Percentiles rank a stretch among this genome's conserved stretches.
These are phyloP conservation scores for Bilobella aurantiaca DNA, from an alignment of 1,140 invertebrate species.

Conservation along the genomic window DNA sequence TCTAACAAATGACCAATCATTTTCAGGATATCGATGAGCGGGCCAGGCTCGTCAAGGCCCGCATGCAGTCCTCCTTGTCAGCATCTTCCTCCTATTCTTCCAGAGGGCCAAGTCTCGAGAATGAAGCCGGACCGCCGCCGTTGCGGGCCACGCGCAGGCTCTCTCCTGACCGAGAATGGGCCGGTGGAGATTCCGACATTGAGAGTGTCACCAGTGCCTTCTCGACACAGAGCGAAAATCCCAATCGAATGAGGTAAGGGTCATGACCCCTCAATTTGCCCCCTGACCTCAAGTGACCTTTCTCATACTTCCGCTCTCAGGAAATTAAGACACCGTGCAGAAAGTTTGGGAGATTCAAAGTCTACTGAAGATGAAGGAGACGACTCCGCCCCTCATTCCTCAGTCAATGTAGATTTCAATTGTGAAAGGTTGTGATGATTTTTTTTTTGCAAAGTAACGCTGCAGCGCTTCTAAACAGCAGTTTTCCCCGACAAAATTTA, in stretches of 20 bases:
- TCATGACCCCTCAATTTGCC: too few species aligned
- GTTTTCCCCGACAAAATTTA: too few species aligned
- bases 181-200: conserved; percentile 63
- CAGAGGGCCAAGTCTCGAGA: conserved; percentile 29
- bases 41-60: conserved; percentile 56
- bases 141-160: conserved; percentile 23
- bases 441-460: too few species aligned
- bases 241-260: conserved; percentile 52
- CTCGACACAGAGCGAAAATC: conserved; percentile 72
- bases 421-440: too few species aligned
- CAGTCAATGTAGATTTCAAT: too few species aligned
- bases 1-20: too few species aligned
- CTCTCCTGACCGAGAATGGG: conserved; percentile 47
- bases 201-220: conserved; percentile 77
- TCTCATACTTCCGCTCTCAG: background rate
- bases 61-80: conserved; percentile 41
- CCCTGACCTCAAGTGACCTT: background rate
- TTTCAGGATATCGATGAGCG: conserved; percentile 76
- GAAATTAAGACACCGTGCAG: background rate
- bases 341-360: too few species aligned
- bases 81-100: conserved; percentile 34
- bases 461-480: too few species aligned
- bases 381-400: too few species aligned
- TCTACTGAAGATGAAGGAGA: too few species aligned
- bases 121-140: conserved; percentile 17